phyloP scores from a whole-genome alignment of 2,797 vertebrate genomes.

The Phrynocephalus vlangalii region DNA sequence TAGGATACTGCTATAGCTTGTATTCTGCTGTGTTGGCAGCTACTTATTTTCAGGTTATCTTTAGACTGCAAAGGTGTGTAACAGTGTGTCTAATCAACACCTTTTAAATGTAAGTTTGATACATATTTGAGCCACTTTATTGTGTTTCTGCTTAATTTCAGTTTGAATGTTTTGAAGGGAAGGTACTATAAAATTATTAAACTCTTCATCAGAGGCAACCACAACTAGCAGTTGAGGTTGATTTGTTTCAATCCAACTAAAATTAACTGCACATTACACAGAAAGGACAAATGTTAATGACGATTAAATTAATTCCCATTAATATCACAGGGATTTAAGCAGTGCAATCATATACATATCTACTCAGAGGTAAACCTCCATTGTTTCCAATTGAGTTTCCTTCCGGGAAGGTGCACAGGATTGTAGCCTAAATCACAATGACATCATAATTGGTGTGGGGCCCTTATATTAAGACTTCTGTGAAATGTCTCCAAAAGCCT shows the following conservation, averaged over 20 bases:
- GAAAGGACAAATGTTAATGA: neutral
- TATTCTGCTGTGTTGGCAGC: neutral
- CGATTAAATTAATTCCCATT: neutral
- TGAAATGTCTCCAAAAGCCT: neutral
- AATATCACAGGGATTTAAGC: neutral
- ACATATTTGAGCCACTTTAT: neutral
- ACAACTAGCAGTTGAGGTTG: neutral
- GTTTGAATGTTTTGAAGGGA: neutral
- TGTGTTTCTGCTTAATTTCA: neutral
- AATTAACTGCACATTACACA: conserved; percentile 7
- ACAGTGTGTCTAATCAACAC: neutral
- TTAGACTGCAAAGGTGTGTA: neutral
- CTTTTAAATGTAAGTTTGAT: neutral
- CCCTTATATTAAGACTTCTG: neutral
- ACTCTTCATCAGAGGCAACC: neutral
- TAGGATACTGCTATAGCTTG: neutral
- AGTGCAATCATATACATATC: neutral
- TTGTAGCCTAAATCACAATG: neutral
- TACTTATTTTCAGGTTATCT: neutral
- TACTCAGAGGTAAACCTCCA: neutral
- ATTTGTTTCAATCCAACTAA: neutral
- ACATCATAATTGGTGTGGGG: neutral
- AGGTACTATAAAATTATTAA: neutral
- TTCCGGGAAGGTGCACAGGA: neutral
- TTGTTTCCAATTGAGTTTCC: neutral